A percentile compares a stretch with the other conserved stretches of the same genome.
Evolutionary conservation across 2,797 vertebrate genomes (phyloP).

Genomic region (Phataginus tetradactyla): DNA sequence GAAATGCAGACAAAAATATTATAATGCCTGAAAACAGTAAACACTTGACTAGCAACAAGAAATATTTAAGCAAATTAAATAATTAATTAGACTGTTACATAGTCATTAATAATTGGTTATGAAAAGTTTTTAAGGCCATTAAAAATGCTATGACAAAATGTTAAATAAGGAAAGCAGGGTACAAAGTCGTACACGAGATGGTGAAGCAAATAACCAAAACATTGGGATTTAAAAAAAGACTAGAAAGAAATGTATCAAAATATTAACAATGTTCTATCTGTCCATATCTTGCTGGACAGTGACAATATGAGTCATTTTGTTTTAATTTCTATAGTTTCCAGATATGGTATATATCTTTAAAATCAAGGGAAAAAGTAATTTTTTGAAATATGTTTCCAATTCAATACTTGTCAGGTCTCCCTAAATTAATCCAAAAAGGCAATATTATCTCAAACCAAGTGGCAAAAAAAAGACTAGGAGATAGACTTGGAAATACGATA

Average conservation of each 20-base stretch:
- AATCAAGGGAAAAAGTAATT: neutral
- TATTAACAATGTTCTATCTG: neutral
- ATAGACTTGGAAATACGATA: neutral
- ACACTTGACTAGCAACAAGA: neutral
- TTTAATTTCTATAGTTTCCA: neutral
- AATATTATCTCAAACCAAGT: neutral
- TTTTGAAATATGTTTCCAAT: conserved; percentile 6
- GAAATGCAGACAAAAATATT: neutral
- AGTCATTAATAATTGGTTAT: neutral
- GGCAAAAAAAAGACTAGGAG: neutral
- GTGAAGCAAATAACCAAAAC: neutral
- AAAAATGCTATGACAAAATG: neutral
- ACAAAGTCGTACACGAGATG: neutral
- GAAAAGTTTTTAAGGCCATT: neutral
- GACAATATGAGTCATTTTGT: neutral
- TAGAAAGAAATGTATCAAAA: neutral
- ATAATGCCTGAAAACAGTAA: neutral
- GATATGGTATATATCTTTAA: neutral
- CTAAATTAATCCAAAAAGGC: neutral
- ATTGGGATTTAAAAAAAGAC: neutral
- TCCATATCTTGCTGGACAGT: neutral
- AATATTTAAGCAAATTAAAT: neutral
- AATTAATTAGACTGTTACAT: neutral
- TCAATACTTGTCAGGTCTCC: neutral
- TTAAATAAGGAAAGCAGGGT: neutral